Base-by-base conservation (phyloP, 1,140 invertebrate species). In the Metopolophium dirhodum region DNA sequence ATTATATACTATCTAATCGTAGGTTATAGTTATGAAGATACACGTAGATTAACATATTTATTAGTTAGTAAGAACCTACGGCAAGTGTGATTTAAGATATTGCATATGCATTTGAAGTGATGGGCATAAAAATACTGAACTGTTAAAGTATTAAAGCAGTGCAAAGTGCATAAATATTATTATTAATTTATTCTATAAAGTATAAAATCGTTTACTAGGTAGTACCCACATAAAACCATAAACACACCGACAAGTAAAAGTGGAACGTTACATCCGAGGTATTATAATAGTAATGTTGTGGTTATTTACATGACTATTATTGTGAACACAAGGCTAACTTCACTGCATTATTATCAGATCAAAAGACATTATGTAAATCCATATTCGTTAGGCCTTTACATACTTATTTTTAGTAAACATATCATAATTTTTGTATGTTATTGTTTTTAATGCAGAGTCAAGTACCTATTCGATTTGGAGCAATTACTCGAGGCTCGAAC, bases 11-110 rank as follows among this genome's bases (percentile, higher is more conserved):
- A 77, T 77, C 30, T 77, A n/a, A 77, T 77, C n/a, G n/a, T 77
- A 77, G 61, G n/a, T 77, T 77, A 77, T n/a, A n/a, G 61, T 77
- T 77, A 77, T 18, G 11, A 18, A n/a, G 30, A 77, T 77, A 77
- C n/a, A n/a, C n/a, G 61, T n/a, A 35, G 61, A 77, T 77, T 35
- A 77, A 77, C 61, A 77, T 77, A n/a, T 77, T 77, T 77, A 77
- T 77, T 77, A 77, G 61, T 77, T n/a, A 77, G 61, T 35, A n/a
- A 77, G 30, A 23, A 54, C 51, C 51, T 54, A n/a, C 30, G 30
- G 30, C 18, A 77, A 18, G 61, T 77, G n/a, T 18, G n/a, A n/a
- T 77, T 77, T n/a, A 77, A 77, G 30, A 77, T 18, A 77, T 77
- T n/a, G 61, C 61, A 77, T 68, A 18, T 77, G 30, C 30, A 77